Percentiles rank a stretch among this genome's conserved stretches.
Conservation (phyloP, 2,797 vertebrate species). For the Okamejei kenojei region DNA sequence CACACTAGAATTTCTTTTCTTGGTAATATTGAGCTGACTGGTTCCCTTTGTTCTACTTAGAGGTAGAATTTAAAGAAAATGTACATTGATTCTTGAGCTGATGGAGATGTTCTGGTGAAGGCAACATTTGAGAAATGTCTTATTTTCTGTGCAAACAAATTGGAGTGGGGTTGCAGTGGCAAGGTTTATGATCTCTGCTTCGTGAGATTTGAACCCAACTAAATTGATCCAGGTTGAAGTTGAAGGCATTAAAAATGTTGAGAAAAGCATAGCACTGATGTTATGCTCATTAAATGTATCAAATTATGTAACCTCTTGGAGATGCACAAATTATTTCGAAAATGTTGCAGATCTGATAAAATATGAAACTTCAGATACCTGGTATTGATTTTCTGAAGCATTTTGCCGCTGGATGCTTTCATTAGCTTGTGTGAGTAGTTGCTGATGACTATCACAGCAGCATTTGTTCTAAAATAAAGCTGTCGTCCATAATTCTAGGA, state of each 20-base stretch:
- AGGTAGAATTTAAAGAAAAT: neutral
- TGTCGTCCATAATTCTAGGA: neutral
- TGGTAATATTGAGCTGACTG: neutral
- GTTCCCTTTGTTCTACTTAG: neutral
- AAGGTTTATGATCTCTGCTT: neutral
- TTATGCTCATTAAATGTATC: neutral
- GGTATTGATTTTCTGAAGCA: neutral
- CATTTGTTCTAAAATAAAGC: slow-evolving; percentile 5
- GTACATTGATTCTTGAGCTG: neutral
- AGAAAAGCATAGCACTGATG: neutral
- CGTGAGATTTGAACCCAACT: neutral
- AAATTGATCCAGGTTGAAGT: neutral
- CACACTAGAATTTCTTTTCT: neutral
- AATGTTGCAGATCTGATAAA: neutral
- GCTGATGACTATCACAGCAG: neutral
- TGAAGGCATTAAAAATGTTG: neutral
- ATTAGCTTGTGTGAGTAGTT: neutral
- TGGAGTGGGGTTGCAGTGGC: no score
- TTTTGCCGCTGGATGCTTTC: neutral
- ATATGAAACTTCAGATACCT: neutral
- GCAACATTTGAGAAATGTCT: neutral
- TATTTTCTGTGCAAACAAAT: neutral
- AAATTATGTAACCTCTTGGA: neutral
- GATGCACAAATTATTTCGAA: neutral
- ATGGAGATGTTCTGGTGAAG: neutral